Evolutionary conservation across 2,797 vertebrate species (phyloP), one percentile per base, ranked within the genome.

Genomic region (Periophthalmus magnuspinnatus): DNA sequence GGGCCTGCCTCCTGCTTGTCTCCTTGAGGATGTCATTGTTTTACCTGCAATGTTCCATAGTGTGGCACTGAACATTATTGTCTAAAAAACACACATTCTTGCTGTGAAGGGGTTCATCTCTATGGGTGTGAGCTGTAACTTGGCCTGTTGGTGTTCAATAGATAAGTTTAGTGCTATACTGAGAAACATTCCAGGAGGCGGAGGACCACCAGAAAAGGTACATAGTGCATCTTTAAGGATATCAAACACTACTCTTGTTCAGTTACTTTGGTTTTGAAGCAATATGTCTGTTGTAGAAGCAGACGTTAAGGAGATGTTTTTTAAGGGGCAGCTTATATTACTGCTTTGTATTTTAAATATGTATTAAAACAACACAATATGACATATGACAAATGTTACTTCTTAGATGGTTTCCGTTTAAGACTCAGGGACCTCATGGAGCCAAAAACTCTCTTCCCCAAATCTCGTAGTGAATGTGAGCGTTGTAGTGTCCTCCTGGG

Each of bases 371-470:
- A n/a, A 60, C 58, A 60, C 28, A 32, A 58, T 67, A 69, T n/a
- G n/a, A n/a, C 33, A 41, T 66, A 70, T 70, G 76, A 80, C 81
- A 80, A 82, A 66, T 73, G 73, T 93, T 88, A 93, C 86, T 94
- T 93, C 84, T 93, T 93, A 48, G 90, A 86, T 65, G 91, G 85
- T 81, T 90, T 92, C 65, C 90, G 83, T 81, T 93, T 94, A 74
- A 94, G 93, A 81, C 92, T 93, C 11, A 94, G 88, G 0, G 94
- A 94, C 79, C 93, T 90, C 91, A 95, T 90, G 14, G 94, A 95
- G 68, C 94, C 92, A 69, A 95, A 95, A 57, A 95, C 85, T 72
- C 86, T 93, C 74, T 91, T 92, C 55, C 94, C 94, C 73, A 95
- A 88, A 85, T 95, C 94, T 64, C 93, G 93, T 71, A 95, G 89